A percentile compares a stretch with the other conserved stretches of the same genome.
Evolutionary conservation across 2,113 vertebrate genomes (phyloP).

Genomic region (Austrofundulus limnaeus): DNA sequence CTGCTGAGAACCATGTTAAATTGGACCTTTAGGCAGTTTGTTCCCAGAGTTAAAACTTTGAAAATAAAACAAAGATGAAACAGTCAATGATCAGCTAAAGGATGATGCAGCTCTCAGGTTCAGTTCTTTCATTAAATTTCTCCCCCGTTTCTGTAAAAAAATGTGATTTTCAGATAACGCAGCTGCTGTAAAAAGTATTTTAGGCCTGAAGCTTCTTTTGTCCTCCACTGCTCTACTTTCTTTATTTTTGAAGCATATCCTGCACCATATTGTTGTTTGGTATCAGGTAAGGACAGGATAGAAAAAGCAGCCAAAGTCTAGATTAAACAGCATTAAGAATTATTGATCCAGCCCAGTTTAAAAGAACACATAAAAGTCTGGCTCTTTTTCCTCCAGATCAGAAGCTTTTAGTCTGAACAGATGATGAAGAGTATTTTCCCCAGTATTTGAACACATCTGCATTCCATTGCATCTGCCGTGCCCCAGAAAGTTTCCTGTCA

Average conservation of each 20-base stretch:
- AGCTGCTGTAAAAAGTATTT: not conserved
- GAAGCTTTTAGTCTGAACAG: not conserved
- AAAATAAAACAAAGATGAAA: not conserved
- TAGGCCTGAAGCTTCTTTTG: not conserved
- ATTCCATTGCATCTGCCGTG: constrained; percentile 60
- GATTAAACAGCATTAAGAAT: not conserved
- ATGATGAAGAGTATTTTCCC: constrained; percentile 37
- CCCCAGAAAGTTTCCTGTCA: constrained; percentile 63
- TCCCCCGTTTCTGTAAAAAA: no score
- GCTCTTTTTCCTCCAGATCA: not conserved
- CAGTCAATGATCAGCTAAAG: not conserved
- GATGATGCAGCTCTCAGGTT: not conserved
- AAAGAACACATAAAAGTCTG: not conserved
- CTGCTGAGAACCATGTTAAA: no score
- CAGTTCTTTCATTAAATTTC: no score
- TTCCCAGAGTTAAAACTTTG: no score
- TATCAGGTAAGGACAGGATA: not conserved
- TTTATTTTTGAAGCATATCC: no score
- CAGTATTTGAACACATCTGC: constrained; percentile 59
- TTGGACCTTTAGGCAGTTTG: no score
- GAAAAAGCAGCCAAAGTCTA: not conserved
- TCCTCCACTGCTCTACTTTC: no score
- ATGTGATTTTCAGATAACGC: no score
- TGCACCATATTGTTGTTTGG: not conserved
- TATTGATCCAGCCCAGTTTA: not conserved